A percentile compares a stretch with the other conserved stretches of the same genome.
These are phyloP conservation scores for Eledone cirrhosa DNA, from an alignment of 2,888 invertebrate species.

Conservation along the genomic window DNA sequence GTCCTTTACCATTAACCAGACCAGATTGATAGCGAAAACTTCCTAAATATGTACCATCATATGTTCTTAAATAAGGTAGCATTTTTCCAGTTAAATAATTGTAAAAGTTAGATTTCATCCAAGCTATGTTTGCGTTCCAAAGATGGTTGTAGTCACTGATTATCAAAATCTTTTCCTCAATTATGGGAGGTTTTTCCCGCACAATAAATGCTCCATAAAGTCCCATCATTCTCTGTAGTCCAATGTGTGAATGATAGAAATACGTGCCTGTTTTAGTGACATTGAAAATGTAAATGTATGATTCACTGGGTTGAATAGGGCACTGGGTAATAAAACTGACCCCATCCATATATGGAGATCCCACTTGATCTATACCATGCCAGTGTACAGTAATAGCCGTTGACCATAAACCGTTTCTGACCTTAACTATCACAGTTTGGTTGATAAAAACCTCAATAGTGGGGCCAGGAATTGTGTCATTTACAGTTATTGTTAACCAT, in stretches of 20 bases:
- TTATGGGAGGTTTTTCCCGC: slow-evolving; percentile 34
- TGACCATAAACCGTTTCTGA: slow-evolving; percentile 42
- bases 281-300: slow-evolving; percentile 54
- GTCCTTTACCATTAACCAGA: slow-evolving; percentile 50
- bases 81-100: slow-evolving; percentile 38
- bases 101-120: slow-evolving; percentile 42
- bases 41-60: slow-evolving; percentile 41
- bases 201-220: slow-evolving; percentile 54
- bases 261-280: slow-evolving; percentile 45
- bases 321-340: slow-evolving; percentile 57
- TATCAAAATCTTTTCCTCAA: slow-evolving; percentile 42
- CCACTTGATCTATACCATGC: slow-evolving; percentile 45
- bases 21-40: slow-evolving; percentile 39
- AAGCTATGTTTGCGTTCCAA: slow-evolving; percentile 40
- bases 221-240: slow-evolving; percentile 53
- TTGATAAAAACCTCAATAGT: slow-evolving; percentile 45
- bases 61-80: slow-evolving; percentile 30
- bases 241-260: slow-evolving; percentile 49
- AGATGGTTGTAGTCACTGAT: slow-evolving; percentile 52
- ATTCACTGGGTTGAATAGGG: slow-evolving; percentile 52
- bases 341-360: slow-evolving; percentile 50
- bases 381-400: slow-evolving; percentile 43
- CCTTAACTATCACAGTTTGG: slow-evolving; percentile 38
- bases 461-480: slow-evolving; percentile 47
- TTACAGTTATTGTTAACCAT: slow-evolving; percentile 39